phyloP scores from a whole-genome alignment of 2,797 vertebrate genomes.

The Momotus momota region DNA sequence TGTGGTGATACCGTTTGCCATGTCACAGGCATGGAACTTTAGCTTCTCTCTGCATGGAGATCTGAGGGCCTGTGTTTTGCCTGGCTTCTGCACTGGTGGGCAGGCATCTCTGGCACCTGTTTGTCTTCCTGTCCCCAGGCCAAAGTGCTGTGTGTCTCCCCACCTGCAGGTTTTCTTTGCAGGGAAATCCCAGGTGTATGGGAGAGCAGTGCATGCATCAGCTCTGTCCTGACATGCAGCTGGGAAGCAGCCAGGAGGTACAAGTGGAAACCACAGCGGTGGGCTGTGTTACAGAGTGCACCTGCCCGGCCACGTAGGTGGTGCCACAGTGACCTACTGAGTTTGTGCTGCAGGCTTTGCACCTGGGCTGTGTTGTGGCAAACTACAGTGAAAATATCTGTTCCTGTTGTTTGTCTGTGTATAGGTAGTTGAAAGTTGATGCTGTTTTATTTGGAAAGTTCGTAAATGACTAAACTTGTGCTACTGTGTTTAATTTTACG shows the following conservation, averaged over 20 bases:
- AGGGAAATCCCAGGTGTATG: neutral
- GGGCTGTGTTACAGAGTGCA: accelerated
- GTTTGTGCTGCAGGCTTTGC: neutral
- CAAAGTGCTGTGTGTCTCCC: accelerated
- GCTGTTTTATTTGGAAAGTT: neutral
- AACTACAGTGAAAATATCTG: accelerated
- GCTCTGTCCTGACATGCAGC: neutral
- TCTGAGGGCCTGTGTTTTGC: neutral
- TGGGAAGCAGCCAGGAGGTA: neutral
- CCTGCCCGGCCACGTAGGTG: neutral
- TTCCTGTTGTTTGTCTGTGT: neutral
- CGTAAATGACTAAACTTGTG: neutral
- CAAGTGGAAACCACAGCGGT: neutral
- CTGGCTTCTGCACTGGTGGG: neutral
- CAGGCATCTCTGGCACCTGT: neutral
- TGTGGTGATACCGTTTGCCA: accelerated
- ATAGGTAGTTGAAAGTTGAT: neutral
- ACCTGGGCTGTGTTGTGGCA: neutral
- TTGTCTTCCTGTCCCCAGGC: neutral
- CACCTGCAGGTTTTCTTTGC: neutral
- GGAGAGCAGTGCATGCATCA: neutral
- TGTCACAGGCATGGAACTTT: accelerated
- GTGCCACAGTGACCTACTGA: neutral
- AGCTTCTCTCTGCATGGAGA: neutral
- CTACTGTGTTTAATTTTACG: neutral